Conservation (phyloP, 2,113 vertebrate genomes). For the Gracilinanus agilis region DNA sequence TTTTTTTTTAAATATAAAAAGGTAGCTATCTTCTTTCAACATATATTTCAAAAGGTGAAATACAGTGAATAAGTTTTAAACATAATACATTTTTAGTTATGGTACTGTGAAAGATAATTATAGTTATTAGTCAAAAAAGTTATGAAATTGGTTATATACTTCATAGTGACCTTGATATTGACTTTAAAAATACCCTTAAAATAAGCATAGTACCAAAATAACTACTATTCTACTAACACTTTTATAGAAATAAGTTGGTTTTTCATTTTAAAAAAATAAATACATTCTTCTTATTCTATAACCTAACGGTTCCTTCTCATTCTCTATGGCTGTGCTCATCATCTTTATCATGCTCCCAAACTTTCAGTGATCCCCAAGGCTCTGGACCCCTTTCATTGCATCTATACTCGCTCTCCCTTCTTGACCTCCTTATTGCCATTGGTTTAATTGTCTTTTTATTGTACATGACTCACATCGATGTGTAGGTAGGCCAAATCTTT, state of each 20-base stretch:
- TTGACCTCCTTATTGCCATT: background rate
- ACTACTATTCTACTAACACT: slow-evolving; percentile 57
- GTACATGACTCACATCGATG: background rate
- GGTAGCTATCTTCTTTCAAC: slow-evolving; percentile 70
- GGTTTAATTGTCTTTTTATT: background rate
- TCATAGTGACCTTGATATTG: slow-evolving; percentile 71
- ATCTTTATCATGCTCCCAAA: background rate
- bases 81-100: slow-evolving; percentile 70
- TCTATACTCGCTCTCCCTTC: background rate
- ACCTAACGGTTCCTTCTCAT: background rate
- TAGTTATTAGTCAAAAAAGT: slow-evolving; percentile 79
- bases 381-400: background rate
- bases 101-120: slow-evolving; percentile 74
- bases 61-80: slow-evolving; percentile 68
- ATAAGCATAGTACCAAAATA: slow-evolving; percentile 70
- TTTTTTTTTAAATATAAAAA: slow-evolving; percentile 75
- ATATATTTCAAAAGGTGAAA: slow-evolving; percentile 67
- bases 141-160: slow-evolving; percentile 74
- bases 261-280: slow-evolving; percentile 59
- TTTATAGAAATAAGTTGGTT: slow-evolving; percentile 60
- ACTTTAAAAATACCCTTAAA: slow-evolving; percentile 75
- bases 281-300: slow-evolving; percentile 48
- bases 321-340: background rate
- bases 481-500: background rate
- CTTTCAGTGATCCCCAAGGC: background rate